Conservation (phyloP, 2,888 invertebrate genomes). For the Alloscopus bannaensis region DNA sequence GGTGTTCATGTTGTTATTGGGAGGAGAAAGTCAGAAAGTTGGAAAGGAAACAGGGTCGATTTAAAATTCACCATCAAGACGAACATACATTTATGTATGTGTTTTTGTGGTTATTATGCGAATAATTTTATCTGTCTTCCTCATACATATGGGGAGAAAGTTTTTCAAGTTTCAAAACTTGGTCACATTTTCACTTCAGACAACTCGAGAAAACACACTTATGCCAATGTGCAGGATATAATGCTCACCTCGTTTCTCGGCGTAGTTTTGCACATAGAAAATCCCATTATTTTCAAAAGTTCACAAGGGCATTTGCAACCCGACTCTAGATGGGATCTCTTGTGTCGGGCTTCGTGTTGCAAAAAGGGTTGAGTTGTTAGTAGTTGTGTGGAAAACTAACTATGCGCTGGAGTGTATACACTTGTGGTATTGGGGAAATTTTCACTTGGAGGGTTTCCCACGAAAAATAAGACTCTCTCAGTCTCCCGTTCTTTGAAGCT, state of each 20-base stretch:
- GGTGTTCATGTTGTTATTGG: not conserved
- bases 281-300: constrained; percentile 57
- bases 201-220: not conserved
- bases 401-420: too few species aligned
- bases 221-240: not conserved
- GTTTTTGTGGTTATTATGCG: constrained; percentile 44
- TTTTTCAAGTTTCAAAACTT: not conserved
- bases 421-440: constrained; percentile 2
- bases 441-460: constrained; percentile 11
- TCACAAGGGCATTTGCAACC: constrained; percentile 53
- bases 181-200: constrained; percentile 1
- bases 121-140: constrained; percentile 29
- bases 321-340: not conserved
- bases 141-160: not conserved
- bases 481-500: constrained; percentile 1
- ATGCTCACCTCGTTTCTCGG: not conserved
- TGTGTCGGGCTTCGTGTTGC: not conserved
- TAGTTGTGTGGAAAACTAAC: too few species aligned
- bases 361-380: too few species aligned
- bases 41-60: not conserved
- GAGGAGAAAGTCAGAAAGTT: not conserved
- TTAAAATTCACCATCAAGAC: constrained; percentile 28
- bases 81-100: constrained; percentile 32
- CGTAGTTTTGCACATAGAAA: constrained; percentile 26
- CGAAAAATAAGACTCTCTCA: not conserved